Evolutionary conservation across 2,113 vertebrate genomes (phyloP), one percentile per base, ranked within the genome.

Genomic region (Anolis sagrei): DNA sequence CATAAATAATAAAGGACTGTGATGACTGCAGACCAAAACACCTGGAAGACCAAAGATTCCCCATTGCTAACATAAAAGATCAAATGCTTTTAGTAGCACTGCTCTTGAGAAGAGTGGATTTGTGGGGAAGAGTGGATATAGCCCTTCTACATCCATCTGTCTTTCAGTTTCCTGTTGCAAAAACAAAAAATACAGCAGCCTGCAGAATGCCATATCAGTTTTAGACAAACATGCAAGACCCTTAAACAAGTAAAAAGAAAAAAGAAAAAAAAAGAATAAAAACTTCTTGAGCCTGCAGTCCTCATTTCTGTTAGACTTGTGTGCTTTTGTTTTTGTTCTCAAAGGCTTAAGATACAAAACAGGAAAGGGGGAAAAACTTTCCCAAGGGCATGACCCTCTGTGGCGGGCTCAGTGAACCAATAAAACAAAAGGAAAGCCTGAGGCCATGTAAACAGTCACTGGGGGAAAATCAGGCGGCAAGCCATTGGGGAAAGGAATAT

Each of bases 371-470:
- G 3, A 73, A 36, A 66, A 49, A 27, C 27, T 6, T 1, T 77
- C 2, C 9, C 5, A 7, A 82, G 48, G 78, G 66, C 80, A 75
- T 72, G 68, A 89, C 0, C 2, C 14, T 74, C 72, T 51, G 1
- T 74, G 11, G 3, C 39, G 62, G 2, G 13, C 10, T 36, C 49
- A 82, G 2, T 89, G 66, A 93, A 58, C 48, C 1, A 80, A 0
- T 5, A 72, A 61, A 85, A 89, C 58, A 70, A 86, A 91, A 83
- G n/a, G 7, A 86, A 7, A 39, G 39, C 86, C 75, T 62, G 39
- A 39, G 86, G 23, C 78, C 62, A 6, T 44, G 16, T 77, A 89
- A 86, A 84, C 4, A 79, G 81, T 78, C 32, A 5, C 8, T 68
- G 18, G 72, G 39, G 23, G n/a, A 51, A 64, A 23, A 39, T 64